Percentiles rank a stretch among this genome's conserved stretches.
These are phyloP conservation scores for Pterobdella sp. DNA, from an alignment of 2,888 invertebrate genomes.

Conservation along the genomic window DNA sequence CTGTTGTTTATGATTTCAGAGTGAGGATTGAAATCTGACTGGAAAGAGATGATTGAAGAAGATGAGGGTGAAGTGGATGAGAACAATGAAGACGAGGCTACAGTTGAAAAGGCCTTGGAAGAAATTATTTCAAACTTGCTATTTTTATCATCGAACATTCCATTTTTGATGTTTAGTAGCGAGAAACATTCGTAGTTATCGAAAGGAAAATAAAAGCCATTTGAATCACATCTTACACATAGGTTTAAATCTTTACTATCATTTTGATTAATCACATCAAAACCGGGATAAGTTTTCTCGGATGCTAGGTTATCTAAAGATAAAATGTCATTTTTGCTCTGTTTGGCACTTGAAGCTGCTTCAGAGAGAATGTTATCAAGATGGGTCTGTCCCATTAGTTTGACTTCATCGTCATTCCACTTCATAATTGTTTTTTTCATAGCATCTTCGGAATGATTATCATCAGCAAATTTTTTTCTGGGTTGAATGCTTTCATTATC, in stretches of 20 bases:
- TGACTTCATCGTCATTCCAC: too few relatives aligned
- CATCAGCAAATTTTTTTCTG: too few relatives aligned
- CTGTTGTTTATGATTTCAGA: neutral
- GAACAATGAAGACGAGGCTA: slow-evolving; percentile 13
- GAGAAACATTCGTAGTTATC: neutral
- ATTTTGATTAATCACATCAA: too few relatives aligned
- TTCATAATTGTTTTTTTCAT: too few relatives aligned
- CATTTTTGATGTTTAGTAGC: neutral
- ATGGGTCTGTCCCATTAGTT: too few relatives aligned
- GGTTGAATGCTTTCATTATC: too few relatives aligned
- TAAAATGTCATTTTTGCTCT: too few relatives aligned
- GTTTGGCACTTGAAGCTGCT: too few relatives aligned
- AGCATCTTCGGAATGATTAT: too few relatives aligned
- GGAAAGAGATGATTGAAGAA: slow-evolving; percentile 14
- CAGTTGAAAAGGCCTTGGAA: neutral
- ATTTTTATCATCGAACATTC: neutral
- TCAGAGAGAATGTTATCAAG: too few relatives aligned
- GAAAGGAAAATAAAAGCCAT: neutral
- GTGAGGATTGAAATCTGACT: neutral
- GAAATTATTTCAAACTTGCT: neutral
- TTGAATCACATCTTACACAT: neutral
- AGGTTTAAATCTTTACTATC: neutral
- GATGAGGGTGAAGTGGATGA: slow-evolving; percentile 21
- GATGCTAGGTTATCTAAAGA: too few relatives aligned
- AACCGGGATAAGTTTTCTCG: too few relatives aligned